These are phyloP conservation scores for Sparidentex hasta DNA, from an alignment of 2,797 vertebrate species.

Conservation along the genomic window DNA sequence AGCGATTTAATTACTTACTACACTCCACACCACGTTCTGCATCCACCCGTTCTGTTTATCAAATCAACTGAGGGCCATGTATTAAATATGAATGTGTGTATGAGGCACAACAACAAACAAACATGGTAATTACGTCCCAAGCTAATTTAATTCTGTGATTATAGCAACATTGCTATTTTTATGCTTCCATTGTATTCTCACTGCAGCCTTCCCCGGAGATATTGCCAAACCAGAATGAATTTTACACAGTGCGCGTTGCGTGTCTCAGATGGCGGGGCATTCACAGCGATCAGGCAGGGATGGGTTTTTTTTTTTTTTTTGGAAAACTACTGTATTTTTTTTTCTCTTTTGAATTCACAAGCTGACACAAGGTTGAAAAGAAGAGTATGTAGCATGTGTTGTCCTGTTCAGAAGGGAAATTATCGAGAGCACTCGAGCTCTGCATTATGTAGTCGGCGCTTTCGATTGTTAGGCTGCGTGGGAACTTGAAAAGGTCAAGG, in stretches of 20 bases:
- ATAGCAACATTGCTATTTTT: constrained; percentile 82
- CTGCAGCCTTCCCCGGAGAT: constrained; percentile 69
- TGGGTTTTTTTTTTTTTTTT: constrained; percentile 29
- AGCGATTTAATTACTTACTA: constrained; percentile 84
- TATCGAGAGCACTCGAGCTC: constrained; percentile 40
- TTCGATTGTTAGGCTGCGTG: constrained; percentile 13
- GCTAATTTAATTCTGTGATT: constrained; percentile 88
- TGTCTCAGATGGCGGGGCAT: constrained; percentile 69
- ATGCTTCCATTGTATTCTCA: constrained; percentile 72
- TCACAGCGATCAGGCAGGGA: constrained; percentile 46
- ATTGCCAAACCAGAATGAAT: constrained; percentile 68
- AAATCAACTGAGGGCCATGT: constrained; percentile 81
- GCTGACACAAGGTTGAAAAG: constrained; percentile 40
- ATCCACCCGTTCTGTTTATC: constrained; percentile 81
- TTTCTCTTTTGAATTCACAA: constrained; percentile 71
- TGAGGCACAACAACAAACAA: constrained; percentile 85
- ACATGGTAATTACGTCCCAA: constrained; percentile 88
- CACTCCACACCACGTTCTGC: constrained; percentile 73
- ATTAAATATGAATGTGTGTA: constrained; percentile 86
- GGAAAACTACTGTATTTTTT: constrained; percentile 54
- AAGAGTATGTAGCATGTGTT: constrained; percentile 32
- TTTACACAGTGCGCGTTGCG: constrained; percentile 67
- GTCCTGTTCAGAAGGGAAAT: constrained; percentile 69
- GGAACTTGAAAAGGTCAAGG: constrained; percentile 60
- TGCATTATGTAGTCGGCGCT: constrained; percentile 41